Evolutionary conservation across 2,797 vertebrate genomes (phyloP).

Genomic region (Bovichtus diacanthus): DNA sequence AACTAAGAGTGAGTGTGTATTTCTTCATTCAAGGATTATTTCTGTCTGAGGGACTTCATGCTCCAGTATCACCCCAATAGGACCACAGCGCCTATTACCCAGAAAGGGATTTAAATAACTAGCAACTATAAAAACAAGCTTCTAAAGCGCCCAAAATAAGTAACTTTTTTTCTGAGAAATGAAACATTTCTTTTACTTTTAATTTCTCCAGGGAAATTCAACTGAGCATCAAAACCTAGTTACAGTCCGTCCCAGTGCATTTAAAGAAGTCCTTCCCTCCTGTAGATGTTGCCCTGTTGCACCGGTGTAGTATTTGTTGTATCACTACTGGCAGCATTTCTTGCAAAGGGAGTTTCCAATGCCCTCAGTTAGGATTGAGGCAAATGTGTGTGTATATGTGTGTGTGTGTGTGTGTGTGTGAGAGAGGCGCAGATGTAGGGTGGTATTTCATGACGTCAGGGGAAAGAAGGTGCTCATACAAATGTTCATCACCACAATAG

Average conservation of each 20-base stretch:
- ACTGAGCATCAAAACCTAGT: neutral
- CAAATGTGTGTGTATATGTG: constrained; percentile 2
- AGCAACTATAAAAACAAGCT: constrained; percentile 56
- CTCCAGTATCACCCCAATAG: constrained; percentile 43
- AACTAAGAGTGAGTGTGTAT: constrained; percentile 34
- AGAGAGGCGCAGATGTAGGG: constrained; percentile 30
- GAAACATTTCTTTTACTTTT: constrained; percentile 21
- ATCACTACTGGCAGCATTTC: neutral
- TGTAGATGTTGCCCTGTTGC: neutral
- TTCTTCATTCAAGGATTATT: constrained; percentile 66
- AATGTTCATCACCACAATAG: constrained; percentile 10
- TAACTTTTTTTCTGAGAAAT: constrained; percentile 30
- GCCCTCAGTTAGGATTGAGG: neutral
- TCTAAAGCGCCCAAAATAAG: constrained; percentile 40
- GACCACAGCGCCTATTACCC: constrained; percentile 42
- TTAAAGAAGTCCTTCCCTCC: too few relatives aligned
- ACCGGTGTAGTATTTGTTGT: neutral
- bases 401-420: neutral
- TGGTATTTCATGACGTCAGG: constrained; percentile 62
- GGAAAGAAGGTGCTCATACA: constrained; percentile 40
- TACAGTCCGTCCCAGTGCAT: neutral
- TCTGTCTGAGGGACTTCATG: constrained; percentile 61
- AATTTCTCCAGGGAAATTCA: constrained; percentile 33
- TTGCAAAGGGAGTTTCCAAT: constrained; percentile 10
- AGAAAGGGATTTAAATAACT: constrained; percentile 55